phyloP scores from a whole-genome alignment of 2,113 vertebrate species.

The Xiphophorus couchianus region DNA sequence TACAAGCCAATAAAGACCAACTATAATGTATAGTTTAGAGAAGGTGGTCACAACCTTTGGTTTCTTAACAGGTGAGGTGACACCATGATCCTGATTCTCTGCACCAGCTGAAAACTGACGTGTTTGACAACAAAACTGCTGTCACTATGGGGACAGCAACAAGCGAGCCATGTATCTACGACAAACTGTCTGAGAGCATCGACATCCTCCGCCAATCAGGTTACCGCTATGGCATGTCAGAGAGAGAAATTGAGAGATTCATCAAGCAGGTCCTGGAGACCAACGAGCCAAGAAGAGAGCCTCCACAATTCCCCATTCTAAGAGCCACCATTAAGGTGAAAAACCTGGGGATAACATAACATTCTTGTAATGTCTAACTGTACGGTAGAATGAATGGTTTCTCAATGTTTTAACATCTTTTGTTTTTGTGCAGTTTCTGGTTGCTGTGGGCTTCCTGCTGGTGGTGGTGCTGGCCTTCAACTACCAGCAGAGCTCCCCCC shows the following conservation, averaged over 20 bases:
- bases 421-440: constrained; percentile 77
- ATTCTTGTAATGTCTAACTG: too few species aligned
- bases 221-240: constrained; percentile 94
- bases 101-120: neutral
- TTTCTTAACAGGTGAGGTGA: constrained; percentile 32
- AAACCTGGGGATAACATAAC: neutral
- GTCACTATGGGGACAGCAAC: constrained; percentile 86
- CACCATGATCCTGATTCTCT: constrained; percentile 25
- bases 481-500: constrained; percentile 83
- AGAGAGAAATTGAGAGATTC: constrained; percentile 94
- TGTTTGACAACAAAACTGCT: constrained; percentile 4
- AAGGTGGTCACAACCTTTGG: neutral
- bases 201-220: constrained; percentile 93
- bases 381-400: neutral
- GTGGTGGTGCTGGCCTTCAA: constrained; percentile 85
- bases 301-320: constrained; percentile 86
- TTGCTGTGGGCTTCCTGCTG: constrained; percentile 86
- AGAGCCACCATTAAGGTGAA: constrained; percentile 85
- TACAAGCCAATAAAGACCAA: neutral
- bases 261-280: constrained; percentile 93
- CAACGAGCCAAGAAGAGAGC: constrained; percentile 89
- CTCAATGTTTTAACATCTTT: neutral
- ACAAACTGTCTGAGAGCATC: constrained; percentile 94
- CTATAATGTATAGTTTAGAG: too few species aligned
- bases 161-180: constrained; percentile 93